phyloP scores from a whole-genome alignment of 2,888 invertebrate genomes.

The Lepidocyrtoides sp. region DNA sequence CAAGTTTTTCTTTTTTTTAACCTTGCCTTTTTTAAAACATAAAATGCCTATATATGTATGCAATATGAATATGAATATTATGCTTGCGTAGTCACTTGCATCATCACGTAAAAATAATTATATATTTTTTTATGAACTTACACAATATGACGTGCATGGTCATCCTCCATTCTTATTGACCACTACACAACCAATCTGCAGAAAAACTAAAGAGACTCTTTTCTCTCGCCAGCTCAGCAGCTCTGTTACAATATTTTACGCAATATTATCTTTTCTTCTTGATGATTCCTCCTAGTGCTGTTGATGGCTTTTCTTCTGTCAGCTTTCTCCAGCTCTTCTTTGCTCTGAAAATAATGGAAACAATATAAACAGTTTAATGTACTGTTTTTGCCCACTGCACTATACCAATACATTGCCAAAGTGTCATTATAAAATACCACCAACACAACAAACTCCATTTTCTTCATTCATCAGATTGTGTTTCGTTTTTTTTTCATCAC shows the following conservation, averaged over 20 bases:
- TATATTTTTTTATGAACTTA: conserved; percentile 5
- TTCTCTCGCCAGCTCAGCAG: conserved; percentile 50
- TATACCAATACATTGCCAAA: no score
- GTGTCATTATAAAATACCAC: not conserved
- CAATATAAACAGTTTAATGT: no score
- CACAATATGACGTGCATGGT: conserved; percentile 89
- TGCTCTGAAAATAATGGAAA: conserved; percentile 12
- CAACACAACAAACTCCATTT: not conserved
- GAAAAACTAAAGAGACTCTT: conserved; percentile 49
- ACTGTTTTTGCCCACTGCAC: no score
- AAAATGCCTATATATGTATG: no score
- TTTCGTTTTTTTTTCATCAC: no score
- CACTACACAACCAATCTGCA: conserved; percentile 62
- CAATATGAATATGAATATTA: no score
- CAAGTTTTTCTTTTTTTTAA: no score
- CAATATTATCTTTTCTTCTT: not conserved
- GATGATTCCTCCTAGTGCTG: conserved; percentile 1
- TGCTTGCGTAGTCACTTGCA: not conserved
- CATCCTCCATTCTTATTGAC: conserved; percentile 85
- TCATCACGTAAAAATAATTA: not conserved
- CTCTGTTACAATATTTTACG: not conserved
- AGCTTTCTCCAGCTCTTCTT: not conserved
- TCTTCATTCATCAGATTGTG: not conserved
- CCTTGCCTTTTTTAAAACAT: no score
- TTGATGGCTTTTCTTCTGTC: not conserved